Conservation (phyloP, 2,113 vertebrate species). For the Tautogolabrus adspersus region DNA sequence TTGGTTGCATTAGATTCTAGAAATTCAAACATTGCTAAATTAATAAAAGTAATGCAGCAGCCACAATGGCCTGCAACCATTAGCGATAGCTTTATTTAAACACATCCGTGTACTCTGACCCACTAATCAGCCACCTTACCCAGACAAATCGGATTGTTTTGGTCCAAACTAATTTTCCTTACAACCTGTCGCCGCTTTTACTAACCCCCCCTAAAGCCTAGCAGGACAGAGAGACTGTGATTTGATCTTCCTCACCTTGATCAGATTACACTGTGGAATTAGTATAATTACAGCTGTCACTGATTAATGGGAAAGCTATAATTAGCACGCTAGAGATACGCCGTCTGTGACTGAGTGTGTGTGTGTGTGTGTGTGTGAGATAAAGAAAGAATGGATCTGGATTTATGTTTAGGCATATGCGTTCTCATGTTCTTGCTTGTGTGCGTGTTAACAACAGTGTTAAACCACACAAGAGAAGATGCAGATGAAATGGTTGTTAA, state of each 20-base stretch:
- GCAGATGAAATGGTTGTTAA: not conserved
- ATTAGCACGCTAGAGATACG: constrained; percentile 56
- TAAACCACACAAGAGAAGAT: not conserved
- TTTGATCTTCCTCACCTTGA: constrained; percentile 75
- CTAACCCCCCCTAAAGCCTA: constrained; percentile 21
- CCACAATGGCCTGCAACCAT: constrained; percentile 8
- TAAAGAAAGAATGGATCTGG: constrained; percentile 6
- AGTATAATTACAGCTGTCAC: constrained; percentile 78
- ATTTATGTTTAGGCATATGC: not conserved
- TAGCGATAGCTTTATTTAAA: constrained; percentile 16
- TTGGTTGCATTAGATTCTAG: not conserved
- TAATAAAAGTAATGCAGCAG: constrained; percentile 30
- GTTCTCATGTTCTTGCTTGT: not conserved
- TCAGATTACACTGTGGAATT: constrained; percentile 78
- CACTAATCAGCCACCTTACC: constrained; percentile 33
- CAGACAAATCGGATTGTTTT: constrained; percentile 64
- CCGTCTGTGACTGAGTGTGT: not conserved
- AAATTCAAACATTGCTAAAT: constrained; percentile 1
- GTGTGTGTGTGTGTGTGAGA: not conserved
- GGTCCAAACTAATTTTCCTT: constrained; percentile 58
- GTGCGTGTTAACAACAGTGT: not conserved
- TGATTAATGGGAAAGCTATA: constrained; percentile 79
- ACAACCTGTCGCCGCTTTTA: constrained; percentile 36
- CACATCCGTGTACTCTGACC: constrained; percentile 20
- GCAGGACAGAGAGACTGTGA: constrained; percentile 52